phyloP scores from a whole-genome alignment of 2,888 invertebrate species.

The Anaspis maculata region DNA sequence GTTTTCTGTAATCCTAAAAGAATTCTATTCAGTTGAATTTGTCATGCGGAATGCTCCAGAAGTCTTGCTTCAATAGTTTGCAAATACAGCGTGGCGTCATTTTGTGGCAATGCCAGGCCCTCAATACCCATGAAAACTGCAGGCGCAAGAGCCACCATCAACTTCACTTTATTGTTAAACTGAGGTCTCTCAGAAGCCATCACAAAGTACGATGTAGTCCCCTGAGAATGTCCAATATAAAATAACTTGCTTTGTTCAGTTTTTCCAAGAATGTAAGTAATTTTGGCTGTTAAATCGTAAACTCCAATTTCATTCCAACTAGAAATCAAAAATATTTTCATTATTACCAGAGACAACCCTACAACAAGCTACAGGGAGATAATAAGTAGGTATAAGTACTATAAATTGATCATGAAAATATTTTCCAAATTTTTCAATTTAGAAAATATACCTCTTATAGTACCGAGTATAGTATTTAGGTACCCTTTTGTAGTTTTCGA shows the following conservation, averaged over 20 bases:
- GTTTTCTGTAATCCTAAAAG: background rate
- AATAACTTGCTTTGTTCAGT: conserved; percentile 3
- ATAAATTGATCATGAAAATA: too few relatives aligned
- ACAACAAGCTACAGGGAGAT: too few relatives aligned
- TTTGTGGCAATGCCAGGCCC: background rate
- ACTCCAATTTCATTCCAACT: conserved; percentile 8
- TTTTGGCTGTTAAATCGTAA: conserved; percentile 9
- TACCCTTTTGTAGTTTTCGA: too few relatives aligned
- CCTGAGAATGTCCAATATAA: conserved; percentile 31
- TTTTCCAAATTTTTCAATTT: too few relatives aligned
- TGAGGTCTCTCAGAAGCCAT: conserved; percentile 52
- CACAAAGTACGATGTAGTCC: conserved; percentile 56
- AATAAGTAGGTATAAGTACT: too few relatives aligned
- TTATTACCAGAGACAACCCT: too few relatives aligned
- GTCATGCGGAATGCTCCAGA: too few relatives aligned
- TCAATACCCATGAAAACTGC: conserved; percentile 48
- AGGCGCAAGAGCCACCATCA: conserved; percentile 58
- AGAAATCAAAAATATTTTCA: too few relatives aligned
- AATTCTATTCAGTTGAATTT: background rate
- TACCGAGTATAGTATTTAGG: too few relatives aligned
- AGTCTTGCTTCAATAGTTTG: background rate
- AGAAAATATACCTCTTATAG: too few relatives aligned
- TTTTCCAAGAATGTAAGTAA: conserved; percentile 8
- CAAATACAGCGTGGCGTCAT: background rate
- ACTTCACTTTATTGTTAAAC: conserved; percentile 53